These are phyloP conservation scores for Drosophila willistoni DNA, from an alignment of 1,140 invertebrate genomes.

Conservation along the genomic window DNA sequence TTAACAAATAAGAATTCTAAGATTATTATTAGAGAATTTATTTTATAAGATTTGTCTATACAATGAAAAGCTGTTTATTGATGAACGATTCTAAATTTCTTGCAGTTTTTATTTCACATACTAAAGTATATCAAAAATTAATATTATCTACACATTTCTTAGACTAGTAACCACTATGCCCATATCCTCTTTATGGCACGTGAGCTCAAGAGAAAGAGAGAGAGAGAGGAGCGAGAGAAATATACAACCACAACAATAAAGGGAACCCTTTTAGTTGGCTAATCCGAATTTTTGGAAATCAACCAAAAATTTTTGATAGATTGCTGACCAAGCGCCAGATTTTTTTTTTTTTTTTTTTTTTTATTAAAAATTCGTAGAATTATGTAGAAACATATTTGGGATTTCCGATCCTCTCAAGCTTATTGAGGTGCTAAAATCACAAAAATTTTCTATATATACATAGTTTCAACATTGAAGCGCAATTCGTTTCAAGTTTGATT, in stretches of 20 bases:
- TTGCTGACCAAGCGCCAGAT: slow-evolving; percentile 39
- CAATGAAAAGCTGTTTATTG: too few species aligned
- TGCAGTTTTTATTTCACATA: too few species aligned
- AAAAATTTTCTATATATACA: slow-evolving; percentile 24
- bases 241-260: too few species aligned
- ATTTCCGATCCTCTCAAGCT: slow-evolving; percentile 27
- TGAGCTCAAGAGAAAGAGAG: neutral
- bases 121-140: too few species aligned
- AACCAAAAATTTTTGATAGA: slow-evolving; percentile 69
- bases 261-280: slow-evolving; percentile 42
- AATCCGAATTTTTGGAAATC: slow-evolving; percentile 47
- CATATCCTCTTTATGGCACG: slow-evolving; percentile 26
- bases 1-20: neutral
- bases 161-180: neutral
- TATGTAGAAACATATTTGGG: slow-evolving; percentile 31
- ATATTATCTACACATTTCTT: too few species aligned
- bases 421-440: slow-evolving; percentile 65
- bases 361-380: slow-evolving; percentile 55
- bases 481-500: slow-evolving; percentile 77
- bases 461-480: slow-evolving; percentile 69
- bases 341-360: slow-evolving; percentile 55
- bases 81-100: too few species aligned
- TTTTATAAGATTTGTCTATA: too few species aligned
- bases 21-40: too few species aligned
- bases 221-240: too few species aligned